Evolutionary conservation across 2,797 vertebrate species (phyloP).

Genomic region (Loriculus beryllinus): DNA sequence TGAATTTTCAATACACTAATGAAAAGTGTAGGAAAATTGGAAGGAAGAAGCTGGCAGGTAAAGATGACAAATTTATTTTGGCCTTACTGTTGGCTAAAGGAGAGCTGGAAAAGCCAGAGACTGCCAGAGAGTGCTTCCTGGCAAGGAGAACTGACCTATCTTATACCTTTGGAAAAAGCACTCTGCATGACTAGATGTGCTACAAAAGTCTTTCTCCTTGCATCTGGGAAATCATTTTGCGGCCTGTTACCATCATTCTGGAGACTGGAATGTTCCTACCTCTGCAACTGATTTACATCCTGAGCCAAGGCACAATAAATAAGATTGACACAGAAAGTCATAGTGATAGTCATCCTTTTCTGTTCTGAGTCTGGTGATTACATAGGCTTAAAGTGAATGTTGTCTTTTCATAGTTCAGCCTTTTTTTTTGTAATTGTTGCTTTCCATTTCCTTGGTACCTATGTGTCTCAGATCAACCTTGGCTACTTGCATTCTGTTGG

Average conservation of each 20-base stretch:
- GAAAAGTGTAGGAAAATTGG: constrained; percentile 46
- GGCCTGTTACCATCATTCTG: background rate
- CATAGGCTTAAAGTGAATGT: background rate
- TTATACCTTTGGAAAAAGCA: constrained; percentile 41
- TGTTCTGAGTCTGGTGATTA: background rate
- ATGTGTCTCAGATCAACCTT: background rate
- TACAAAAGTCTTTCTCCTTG: background rate
- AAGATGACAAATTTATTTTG: constrained; percentile 35
- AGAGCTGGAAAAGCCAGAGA: background rate
- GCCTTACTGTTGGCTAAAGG: background rate
- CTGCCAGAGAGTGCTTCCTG: constrained; percentile 28
- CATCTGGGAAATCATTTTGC: constrained; percentile 26
- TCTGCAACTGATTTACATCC: background rate
- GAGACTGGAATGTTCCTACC: background rate
- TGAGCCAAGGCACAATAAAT: background rate
- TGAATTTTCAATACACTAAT: constrained; percentile 28
- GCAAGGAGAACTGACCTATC: background rate
- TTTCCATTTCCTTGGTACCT: background rate
- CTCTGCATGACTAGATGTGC: background rate
- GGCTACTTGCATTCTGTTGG: fast-evolving
- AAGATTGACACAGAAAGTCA: background rate
- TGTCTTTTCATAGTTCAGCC: background rate
- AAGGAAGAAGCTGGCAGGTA: constrained; percentile 36
- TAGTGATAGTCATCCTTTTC: background rate
- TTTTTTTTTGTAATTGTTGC: background rate